Conservation (phyloP, 2,797 vertebrate species). For the Esox masquinongy region DNA sequence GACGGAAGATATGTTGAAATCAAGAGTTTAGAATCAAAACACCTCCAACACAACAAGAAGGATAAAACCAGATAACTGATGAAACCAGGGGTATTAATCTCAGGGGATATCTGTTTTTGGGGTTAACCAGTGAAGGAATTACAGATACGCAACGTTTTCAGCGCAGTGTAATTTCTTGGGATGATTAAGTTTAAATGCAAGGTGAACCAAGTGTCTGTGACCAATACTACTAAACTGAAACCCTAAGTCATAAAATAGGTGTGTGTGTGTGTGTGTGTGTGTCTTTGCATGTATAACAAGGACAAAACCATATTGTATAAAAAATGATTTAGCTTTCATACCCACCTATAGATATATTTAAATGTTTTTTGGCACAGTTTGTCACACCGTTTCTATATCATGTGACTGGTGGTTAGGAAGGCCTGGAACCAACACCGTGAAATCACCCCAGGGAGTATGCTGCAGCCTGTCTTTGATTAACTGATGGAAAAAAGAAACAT, state of each 20-base stretch:
- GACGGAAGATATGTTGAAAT: slow-evolving; percentile 7
- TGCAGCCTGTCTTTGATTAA: slow-evolving; percentile 23
- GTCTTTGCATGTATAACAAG: neutral
- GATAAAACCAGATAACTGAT: slow-evolving; percentile 1
- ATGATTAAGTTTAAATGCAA: too few relatives aligned
- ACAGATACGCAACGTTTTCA: too few relatives aligned
- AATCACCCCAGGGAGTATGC: neutral
- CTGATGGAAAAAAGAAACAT: slow-evolving; percentile 24
- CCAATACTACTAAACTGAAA: slow-evolving; percentile 11
- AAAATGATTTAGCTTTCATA: slow-evolving; percentile 4
- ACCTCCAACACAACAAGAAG: neutral
- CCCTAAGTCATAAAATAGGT: neutral
- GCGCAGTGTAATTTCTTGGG: too few relatives aligned
- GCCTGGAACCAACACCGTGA: neutral
- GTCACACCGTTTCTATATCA: neutral
- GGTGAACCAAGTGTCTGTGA: slow-evolving; percentile 4
- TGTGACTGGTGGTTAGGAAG: slow-evolving; percentile 22
- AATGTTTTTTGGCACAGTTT: slow-evolving; percentile 7
- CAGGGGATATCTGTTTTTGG: neutral
- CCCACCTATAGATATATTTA: slow-evolving; percentile 5
- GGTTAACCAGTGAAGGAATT: neutral
- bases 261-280: neutral
- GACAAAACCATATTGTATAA: neutral
- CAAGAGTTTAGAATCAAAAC: neutral
- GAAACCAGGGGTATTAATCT: neutral